phyloP scores from a whole-genome alignment of 2,113 vertebrate species.

The Sprattus sprattus region DNA sequence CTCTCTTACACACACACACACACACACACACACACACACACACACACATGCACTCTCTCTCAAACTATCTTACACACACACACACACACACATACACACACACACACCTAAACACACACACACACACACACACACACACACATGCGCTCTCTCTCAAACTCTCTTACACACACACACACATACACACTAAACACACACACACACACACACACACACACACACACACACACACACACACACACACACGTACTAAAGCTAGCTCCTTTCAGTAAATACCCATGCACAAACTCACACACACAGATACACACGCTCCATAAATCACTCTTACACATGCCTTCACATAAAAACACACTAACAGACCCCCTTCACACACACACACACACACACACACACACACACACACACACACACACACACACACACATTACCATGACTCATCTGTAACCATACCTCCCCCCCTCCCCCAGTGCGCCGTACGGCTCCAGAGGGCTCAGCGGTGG shows the following conservation, averaged over 20 bases:
- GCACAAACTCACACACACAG: too few relatives aligned
- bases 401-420: neutral
- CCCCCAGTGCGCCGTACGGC: slow-evolving; percentile 72
- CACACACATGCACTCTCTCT: too few relatives aligned
- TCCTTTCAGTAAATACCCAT: too few relatives aligned
- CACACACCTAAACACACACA: neutral
- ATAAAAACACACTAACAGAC: neutral
- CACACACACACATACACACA: neutral
- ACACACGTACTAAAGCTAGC: too few relatives aligned
- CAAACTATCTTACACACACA: too few relatives aligned
- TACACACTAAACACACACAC: neutral
- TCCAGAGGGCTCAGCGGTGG: slow-evolving; percentile 81
- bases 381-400: neutral
- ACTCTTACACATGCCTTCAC: too few relatives aligned
- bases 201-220: neutral
- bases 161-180: too few relatives aligned
- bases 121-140: neutral
- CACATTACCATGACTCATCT: neutral
- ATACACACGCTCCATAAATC: neutral
- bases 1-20: neutral
- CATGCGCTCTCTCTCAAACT: too few relatives aligned
- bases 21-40: neutral
- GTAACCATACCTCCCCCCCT: neutral
- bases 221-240: too few relatives aligned
- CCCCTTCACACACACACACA: neutral